Evolutionary conservation across 2,797 vertebrate genomes (phyloP), one percentile per base, ranked within the genome.

Genomic region (Enteromius trimaculatus): DNA sequence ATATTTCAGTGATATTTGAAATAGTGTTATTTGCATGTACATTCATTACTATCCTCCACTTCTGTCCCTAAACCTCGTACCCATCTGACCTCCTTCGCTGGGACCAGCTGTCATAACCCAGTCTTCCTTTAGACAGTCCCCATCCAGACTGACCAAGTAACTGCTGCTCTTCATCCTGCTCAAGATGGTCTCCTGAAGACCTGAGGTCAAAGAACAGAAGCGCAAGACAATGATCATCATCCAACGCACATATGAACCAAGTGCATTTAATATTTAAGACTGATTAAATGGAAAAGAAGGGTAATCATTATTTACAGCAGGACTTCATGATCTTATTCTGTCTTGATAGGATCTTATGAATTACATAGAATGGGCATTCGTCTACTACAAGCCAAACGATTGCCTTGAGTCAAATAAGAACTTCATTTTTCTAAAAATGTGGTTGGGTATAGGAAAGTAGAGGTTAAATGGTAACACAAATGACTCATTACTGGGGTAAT

Each of bases 151-250:
- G 92, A 47, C 85, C 86, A 13, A 87, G 88, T 26, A 91, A 83
- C 70, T 47, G 44, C 69, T 76, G 77, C 58, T 91, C 90, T 87
- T 84, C 87, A 76, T 94, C 91, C 0, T 89, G 88, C 84, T 89
- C 92, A 64, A 92, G 85, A 79, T 90, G 94, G 65, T 91, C 90
- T 77, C 90, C 93, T 0, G 91, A 91, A 11, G 94, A 93, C 89
- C 94, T 94, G 86, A 7, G 39, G 39, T 55, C 9, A 71, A 75
- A 81, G 29, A 71, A 26, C 55, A 71, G 34, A 13, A 68, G 31
- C 21, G n/a, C 31, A 9, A 77, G 2, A 79, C 34, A 21, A 26
- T 23, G 8, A 26, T 37, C 14, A 29, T 29, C 23, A 29, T 29
- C 26, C 13, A 62, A 2, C 5, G 13, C 58, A 62, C 23, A 26